These are phyloP conservation scores for Poeciliopsis prolifica DNA, from an alignment of 2,113 vertebrate species.

Conservation along the genomic window DNA sequence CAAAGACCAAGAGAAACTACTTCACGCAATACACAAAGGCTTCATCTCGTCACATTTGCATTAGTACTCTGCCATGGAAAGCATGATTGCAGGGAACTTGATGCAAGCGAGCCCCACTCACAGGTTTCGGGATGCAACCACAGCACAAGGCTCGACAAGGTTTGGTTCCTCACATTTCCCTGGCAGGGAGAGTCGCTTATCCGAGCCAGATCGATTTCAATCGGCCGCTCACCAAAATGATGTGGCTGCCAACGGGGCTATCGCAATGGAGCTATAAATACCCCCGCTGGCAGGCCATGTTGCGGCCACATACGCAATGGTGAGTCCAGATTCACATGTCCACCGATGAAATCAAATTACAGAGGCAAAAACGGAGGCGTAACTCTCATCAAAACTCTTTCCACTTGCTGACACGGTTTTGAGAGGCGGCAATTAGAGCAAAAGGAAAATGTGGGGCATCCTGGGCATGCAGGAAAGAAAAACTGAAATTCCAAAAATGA, in stretches of 20 bases:
- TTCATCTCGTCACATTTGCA: constrained; percentile 1
- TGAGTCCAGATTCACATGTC: constrained; percentile 67
- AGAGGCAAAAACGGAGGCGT: constrained; percentile 70
- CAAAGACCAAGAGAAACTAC: not conserved
- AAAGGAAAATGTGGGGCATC: constrained; percentile 73
- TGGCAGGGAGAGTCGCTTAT: constrained; percentile 52
- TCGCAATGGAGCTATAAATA: constrained; percentile 71
- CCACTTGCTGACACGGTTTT: constrained; percentile 66
- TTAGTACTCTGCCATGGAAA: constrained; percentile 5
- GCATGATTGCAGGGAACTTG: constrained; percentile 28
- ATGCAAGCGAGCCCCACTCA: constrained; percentile 26
- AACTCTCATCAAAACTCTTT: constrained; percentile 74
- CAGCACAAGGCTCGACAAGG: constrained; percentile 43
- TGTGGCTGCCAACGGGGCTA: constrained; percentile 63
- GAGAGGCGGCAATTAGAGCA: constrained; percentile 73
- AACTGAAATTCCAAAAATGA: constrained; percentile 23
- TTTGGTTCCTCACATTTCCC: constrained; percentile 51
- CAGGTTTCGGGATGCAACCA: constrained; percentile 51
- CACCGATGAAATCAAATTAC: constrained; percentile 76
- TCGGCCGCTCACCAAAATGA: constrained; percentile 71
- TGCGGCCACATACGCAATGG: constrained; percentile 70
- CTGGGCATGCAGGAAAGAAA: constrained; percentile 52
- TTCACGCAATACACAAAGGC: not conserved
- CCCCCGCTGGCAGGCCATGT: constrained; percentile 44
- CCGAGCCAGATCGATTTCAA: constrained; percentile 71